Percentiles rank a stretch among this genome's conserved stretches.
phyloP scores from a whole-genome alignment of 2,797 vertebrate genomes.

The Pangasius krempfi region DNA sequence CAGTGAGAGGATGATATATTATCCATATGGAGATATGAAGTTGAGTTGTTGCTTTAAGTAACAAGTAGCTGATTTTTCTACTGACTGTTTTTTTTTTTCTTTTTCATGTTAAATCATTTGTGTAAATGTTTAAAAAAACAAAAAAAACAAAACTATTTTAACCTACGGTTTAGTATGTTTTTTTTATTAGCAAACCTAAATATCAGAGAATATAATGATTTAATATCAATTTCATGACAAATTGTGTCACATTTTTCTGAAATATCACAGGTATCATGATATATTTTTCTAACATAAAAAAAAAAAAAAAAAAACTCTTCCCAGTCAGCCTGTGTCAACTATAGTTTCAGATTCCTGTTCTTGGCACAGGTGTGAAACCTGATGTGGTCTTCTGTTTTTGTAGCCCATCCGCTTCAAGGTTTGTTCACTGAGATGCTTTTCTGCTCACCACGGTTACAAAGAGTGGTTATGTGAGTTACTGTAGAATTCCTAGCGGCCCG shows the following conservation, averaged over 20 bases:
- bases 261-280: background rate
- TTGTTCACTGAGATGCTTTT: background rate
- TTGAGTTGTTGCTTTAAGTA: background rate
- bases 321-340: background rate
- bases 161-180: background rate
- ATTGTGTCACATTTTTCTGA: background rate
- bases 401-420: background rate
- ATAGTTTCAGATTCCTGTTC: background rate
- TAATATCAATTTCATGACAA: background rate
- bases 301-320: background rate
- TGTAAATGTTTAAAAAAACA: background rate
- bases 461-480: background rate
- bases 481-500: too few relatives aligned
- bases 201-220: background rate
- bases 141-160: background rate
- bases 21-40: background rate
- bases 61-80: background rate
- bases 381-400: background rate
- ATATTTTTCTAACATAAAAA: background rate
- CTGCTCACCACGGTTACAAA: background rate
- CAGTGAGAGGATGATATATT: background rate
- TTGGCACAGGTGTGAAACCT: background rate
- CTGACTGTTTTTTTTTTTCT: background rate
- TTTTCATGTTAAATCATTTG: background rate
- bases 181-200: background rate